These are phyloP conservation scores for Lysiphlebus fabarum DNA, from an alignment of 1,140 invertebrate genomes.

Conservation along the genomic window DNA sequence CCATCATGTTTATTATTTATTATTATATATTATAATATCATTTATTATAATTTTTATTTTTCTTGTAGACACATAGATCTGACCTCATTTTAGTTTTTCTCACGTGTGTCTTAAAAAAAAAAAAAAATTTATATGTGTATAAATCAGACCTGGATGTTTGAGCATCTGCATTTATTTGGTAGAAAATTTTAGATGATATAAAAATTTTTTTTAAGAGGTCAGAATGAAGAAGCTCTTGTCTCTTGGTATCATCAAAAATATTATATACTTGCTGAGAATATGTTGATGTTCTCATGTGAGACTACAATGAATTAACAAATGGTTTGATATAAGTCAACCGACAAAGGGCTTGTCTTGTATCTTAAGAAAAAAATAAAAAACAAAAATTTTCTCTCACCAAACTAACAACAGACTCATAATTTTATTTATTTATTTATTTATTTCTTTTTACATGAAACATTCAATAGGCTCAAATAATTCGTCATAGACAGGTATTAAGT, in stretches of 20 bases:
- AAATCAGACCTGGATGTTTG: slow-evolving; percentile 1
- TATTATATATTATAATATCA: not conserved
- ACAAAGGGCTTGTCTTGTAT: slow-evolving; percentile 30
- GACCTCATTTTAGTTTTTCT: slow-evolving; percentile 9
- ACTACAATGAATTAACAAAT: slow-evolving; percentile 35
- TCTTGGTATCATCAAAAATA: no score
- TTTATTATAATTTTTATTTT: not conserved
- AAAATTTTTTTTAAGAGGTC: no score
- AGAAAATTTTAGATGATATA: no score
- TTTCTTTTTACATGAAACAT: slow-evolving; percentile 6
- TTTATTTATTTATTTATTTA: not conserved
- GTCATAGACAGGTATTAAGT: slow-evolving; percentile 39
- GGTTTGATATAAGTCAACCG: slow-evolving; percentile 36
- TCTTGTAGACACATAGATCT: not conserved
- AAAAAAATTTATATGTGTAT: not conserved
- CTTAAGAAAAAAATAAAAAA: no score
- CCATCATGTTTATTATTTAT: slow-evolving; percentile 10
- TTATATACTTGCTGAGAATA: no score
- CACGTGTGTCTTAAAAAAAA: slow-evolving; percentile 4
- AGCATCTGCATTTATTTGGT: not conserved
- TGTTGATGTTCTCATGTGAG: no score
- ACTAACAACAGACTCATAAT: slow-evolving; percentile 28
- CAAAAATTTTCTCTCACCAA: slow-evolving; percentile 32
- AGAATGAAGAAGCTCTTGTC: no score
- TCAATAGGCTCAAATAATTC: slow-evolving; percentile 33